Percentiles rank a stretch among this genome's conserved stretches.
phyloP scores from a whole-genome alignment of 2,888 invertebrate genomes.

The Mystacides longicornis region DNA sequence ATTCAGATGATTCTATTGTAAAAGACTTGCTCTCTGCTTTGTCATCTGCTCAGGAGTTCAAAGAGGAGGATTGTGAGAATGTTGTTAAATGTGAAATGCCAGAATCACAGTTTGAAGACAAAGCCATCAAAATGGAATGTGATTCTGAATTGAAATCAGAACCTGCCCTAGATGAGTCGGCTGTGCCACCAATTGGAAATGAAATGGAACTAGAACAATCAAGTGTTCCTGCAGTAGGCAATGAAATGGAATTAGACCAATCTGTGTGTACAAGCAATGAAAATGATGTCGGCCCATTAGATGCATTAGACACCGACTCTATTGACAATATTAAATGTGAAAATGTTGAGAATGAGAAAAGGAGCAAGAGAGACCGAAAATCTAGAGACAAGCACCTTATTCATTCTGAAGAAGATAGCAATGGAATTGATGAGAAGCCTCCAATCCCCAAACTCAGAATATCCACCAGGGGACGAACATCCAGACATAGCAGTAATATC shows the following conservation, averaged over 20 bases:
- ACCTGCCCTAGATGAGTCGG: slow-evolving; percentile 47
- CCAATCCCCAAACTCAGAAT: slow-evolving; percentile 48
- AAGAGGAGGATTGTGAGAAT: slow-evolving; percentile 45
- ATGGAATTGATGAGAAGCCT: slow-evolving; percentile 32
- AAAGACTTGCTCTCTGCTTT: slow-evolving; percentile 56
- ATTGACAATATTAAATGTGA: slow-evolving; percentile 36
- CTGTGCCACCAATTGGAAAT: slow-evolving; percentile 46
- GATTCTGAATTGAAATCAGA: slow-evolving; percentile 43
- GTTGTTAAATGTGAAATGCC: slow-evolving; percentile 35
- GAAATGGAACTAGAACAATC: slow-evolving; percentile 43
- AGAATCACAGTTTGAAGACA: not conserved
- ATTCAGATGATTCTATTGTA: slow-evolving; percentile 49
- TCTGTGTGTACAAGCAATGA: slow-evolving; percentile 11
- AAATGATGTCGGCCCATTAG: slow-evolving; percentile 22
- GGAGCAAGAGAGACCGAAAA: slow-evolving; percentile 23
- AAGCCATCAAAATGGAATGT: slow-evolving; percentile 28
- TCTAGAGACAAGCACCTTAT: slow-evolving; percentile 21
- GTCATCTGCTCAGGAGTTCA: slow-evolving; percentile 54
- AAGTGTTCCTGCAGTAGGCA: slow-evolving; percentile 33
- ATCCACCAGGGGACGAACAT: slow-evolving; percentile 40
- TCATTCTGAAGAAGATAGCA: slow-evolving; percentile 28
- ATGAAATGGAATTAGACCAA: slow-evolving; percentile 45
- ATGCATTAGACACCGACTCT: slow-evolving; percentile 28
- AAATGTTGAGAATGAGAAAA: slow-evolving; percentile 30
- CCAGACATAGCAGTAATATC: slow-evolving; percentile 37